Evolutionary conservation across 1,140 invertebrate species (phyloP).

Genomic region (Brachionus asplanchnoidis): DNA sequence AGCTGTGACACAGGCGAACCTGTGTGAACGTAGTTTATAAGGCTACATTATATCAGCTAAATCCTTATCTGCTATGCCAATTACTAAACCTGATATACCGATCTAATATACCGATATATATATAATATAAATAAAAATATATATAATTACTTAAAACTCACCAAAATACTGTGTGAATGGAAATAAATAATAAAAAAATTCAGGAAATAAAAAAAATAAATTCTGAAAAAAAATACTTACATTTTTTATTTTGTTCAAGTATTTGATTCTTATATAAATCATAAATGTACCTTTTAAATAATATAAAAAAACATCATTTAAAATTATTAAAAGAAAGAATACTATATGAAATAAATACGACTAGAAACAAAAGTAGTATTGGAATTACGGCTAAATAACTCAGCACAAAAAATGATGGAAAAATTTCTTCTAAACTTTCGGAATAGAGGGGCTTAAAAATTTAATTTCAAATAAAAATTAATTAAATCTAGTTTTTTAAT

Average conservation of each 20-base stretch:
- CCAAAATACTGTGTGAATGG: too few relatives aligned
- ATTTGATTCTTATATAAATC: background rate
- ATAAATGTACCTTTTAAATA: constrained; percentile 4
- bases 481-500: background rate
- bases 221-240: background rate
- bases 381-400: constrained; percentile 12
- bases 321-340: background rate
- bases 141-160: too few relatives aligned
- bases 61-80: too few relatives aligned
- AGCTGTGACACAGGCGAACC: too few relatives aligned
- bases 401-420: background rate
- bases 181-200: too few relatives aligned
- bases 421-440: background rate
- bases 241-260: background rate
- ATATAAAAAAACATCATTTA: background rate
- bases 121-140: too few relatives aligned
- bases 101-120: too few relatives aligned
- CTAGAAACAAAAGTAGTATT: background rate
- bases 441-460: constrained; percentile 16
- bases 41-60: too few relatives aligned
- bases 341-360: background rate
- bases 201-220: background rate
- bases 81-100: too few relatives aligned
- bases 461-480: background rate
- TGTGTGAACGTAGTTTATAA: too few relatives aligned